A percentile compares a stretch with the other conserved stretches of the same genome.
Evolutionary conservation across 2,113 vertebrate genomes (phyloP).

Genomic region (Manacus vitellinus): DNA sequence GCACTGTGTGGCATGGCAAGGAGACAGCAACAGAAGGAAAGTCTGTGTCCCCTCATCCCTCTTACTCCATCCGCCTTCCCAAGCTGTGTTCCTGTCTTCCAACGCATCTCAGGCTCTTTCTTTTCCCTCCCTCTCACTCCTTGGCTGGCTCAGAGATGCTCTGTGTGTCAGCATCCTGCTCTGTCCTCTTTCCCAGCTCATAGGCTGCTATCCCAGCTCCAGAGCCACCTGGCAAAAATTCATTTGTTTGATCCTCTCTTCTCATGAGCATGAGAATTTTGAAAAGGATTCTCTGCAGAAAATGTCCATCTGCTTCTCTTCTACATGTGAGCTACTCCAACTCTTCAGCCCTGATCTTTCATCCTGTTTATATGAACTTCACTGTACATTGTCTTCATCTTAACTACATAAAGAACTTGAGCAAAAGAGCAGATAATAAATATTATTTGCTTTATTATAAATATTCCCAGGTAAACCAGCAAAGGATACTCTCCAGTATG

Average conservation of each 20-base stretch:
- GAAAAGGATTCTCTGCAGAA: not conserved
- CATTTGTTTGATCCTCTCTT: not conserved
- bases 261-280: not conserved
- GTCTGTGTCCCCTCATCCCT: not conserved
- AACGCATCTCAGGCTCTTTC: not conserved
- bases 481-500: not conserved
- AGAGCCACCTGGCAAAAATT: not conserved
- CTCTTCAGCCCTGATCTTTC: not conserved
- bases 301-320: not conserved
- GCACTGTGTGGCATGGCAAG: not conserved
- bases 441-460: not conserved
- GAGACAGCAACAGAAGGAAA: not conserved
- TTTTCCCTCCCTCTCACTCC: not conserved
- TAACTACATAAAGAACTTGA: not conserved
- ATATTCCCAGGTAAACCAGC: not conserved
- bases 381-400: not conserved
- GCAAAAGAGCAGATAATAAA: not conserved
- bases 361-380: not conserved
- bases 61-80: not conserved
- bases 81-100: not conserved
- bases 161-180: not conserved
- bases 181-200: not conserved
- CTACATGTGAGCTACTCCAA: not conserved
- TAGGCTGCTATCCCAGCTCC: accelerated
- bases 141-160: not conserved